These are phyloP conservation scores for Fregetta grallaria DNA, from an alignment of 2,113 vertebrate genomes.

Conservation along the genomic window DNA sequence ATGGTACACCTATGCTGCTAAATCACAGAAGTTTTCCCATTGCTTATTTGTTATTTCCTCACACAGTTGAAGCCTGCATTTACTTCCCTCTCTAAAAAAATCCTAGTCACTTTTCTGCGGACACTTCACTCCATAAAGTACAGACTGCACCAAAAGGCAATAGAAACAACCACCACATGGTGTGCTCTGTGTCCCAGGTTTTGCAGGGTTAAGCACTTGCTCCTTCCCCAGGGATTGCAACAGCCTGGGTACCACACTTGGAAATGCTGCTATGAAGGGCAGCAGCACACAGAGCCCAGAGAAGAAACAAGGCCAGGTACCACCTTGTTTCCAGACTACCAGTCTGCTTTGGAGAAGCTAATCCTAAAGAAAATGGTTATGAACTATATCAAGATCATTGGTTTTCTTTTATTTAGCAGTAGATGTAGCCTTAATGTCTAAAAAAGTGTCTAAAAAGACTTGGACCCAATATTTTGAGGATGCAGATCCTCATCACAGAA, in stretches of 20 bases:
- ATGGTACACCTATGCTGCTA: neutral
- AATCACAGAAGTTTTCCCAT: neutral
- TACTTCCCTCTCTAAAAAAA: neutral
- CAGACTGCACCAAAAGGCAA: neutral
- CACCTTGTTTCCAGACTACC: neutral
- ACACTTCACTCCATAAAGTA: neutral
- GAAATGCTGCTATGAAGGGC: neutral
- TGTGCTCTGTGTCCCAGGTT: neutral
- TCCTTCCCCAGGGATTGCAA: neutral
- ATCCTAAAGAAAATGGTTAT: neutral
- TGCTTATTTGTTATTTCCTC: neutral
- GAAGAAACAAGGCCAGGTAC: neutral
- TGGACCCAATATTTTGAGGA: neutral
- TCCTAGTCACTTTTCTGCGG: neutral
- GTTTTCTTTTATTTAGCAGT: neutral
- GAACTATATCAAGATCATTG: neutral
- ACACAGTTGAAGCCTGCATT: neutral
- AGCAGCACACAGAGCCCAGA: neutral
- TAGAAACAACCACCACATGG: neutral
- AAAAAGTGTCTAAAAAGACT: neutral
- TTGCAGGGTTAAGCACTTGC: neutral
- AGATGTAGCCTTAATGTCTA: neutral
- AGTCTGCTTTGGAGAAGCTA: neutral
- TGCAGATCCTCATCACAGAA: neutral
- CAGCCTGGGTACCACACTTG: neutral